phyloP scores from a whole-genome alignment of 1,140 invertebrate genomes.

The Zaprionus capensis region DNA sequence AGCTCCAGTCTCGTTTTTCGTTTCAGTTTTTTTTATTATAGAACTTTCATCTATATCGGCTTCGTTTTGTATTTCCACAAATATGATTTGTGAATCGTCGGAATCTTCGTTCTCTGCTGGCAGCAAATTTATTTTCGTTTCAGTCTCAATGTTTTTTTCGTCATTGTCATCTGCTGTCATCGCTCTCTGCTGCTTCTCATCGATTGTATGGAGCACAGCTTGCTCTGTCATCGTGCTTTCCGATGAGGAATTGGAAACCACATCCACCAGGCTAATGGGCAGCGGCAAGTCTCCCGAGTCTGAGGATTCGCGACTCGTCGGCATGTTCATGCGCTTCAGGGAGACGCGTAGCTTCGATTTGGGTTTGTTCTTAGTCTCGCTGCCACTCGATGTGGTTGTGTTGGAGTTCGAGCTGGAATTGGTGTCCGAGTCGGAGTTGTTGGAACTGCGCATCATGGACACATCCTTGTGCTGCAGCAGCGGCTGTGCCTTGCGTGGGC shows the following conservation, averaged over 20 bases:
- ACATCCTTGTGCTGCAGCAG: not conserved
- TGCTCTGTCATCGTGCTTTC: not conserved
- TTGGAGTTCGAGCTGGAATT: constrained; percentile 56
- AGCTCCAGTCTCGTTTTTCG: not conserved
- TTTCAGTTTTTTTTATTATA: not conserved
- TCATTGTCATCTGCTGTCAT: not conserved
- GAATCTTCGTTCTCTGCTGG: constrained; percentile 14
- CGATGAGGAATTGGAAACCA: constrained; percentile 13
- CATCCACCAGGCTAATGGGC: constrained; percentile 11
- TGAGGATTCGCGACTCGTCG: constrained; percentile 12
- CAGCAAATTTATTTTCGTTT: constrained; percentile 1
- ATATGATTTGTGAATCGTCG: constrained; percentile 43
- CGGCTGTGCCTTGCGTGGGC: constrained; percentile 28
- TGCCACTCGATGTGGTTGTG: constrained; percentile 17
- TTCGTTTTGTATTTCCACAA: constrained; percentile 49
- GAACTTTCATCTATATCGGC: constrained; percentile 4
- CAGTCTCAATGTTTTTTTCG: constrained; percentile 16
- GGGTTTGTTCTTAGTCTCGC: constrained; percentile 13
- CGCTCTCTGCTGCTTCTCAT: not conserved
- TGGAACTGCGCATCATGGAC: not conserved
- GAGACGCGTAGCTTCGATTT: constrained; percentile 58
- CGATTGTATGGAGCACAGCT: not conserved
- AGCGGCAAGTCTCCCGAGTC: constrained; percentile 38
- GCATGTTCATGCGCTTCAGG: constrained; percentile 56
- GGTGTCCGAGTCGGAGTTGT: constrained; percentile 54